A percentile compares a stretch with the other conserved stretches of the same genome.
Evolutionary conservation across 2,113 vertebrate genomes (phyloP).

Genomic region (Tringa solitaria): DNA sequence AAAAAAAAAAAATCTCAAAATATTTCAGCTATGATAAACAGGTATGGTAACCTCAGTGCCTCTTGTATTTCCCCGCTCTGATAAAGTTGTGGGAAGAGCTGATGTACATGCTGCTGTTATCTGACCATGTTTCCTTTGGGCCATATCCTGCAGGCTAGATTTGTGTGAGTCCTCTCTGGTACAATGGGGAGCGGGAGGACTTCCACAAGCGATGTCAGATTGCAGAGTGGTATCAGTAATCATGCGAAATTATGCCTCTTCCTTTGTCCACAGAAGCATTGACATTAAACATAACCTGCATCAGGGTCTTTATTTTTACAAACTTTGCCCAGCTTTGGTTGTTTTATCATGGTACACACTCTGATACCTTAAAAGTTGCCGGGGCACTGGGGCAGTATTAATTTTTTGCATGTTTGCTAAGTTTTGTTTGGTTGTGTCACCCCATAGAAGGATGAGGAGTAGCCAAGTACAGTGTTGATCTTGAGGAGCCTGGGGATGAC

Average conservation of each 20-base stretch:
- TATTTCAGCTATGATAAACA: background rate
- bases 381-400: rapidly evolving
- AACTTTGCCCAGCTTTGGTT: background rate
- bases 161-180: rapidly evolving
- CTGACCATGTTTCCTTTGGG: background rate
- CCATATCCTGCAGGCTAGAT: background rate
- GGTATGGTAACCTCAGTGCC: background rate
- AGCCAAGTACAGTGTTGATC: background rate
- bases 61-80: background rate
- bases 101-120: background rate
- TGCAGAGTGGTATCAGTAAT: background rate
- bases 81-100: background rate
- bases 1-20: background rate
- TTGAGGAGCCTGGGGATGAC: background rate
- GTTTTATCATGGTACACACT: background rate
- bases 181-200: background rate
- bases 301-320: background rate
- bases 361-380: background rate
- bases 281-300: background rate
- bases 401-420: background rate
- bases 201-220: background rate
- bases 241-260: background rate
- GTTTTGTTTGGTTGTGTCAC: background rate
- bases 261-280: background rate
- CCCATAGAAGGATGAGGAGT: background rate